A percentile compares a stretch with the other conserved stretches of the same genome.
Conservation (phyloP, 2,113 vertebrate genomes). For the Muntiacus reevesi region DNA sequence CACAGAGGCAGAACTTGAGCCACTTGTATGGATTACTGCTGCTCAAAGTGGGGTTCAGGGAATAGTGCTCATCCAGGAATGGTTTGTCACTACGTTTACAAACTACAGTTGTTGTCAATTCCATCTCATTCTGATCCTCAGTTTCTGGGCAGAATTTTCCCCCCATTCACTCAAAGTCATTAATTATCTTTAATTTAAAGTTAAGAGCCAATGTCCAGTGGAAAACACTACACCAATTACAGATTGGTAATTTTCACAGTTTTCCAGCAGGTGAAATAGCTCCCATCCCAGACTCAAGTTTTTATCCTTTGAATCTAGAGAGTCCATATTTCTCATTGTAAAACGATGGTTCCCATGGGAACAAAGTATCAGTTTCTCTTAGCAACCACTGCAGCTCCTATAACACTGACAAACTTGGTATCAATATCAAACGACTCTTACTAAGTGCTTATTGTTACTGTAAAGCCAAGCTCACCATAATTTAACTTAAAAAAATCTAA, state of each 20-base stretch:
- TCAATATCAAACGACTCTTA: conserved; percentile 28
- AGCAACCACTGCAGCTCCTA: conserved; percentile 51
- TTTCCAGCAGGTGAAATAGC: conserved; percentile 7
- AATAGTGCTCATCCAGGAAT: background rate
- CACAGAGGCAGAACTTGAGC: background rate
- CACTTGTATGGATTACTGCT: background rate
- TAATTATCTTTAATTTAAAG: background rate
- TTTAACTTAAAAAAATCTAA: background rate
- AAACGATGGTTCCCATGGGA: conserved; percentile 62
- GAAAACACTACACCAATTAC: background rate
- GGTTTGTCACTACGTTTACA: background rate
- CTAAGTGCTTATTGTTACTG: conserved; percentile 25
- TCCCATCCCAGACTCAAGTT: conserved; percentile 5
- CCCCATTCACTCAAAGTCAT: background rate
- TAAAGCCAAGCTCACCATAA: conserved; percentile 31
- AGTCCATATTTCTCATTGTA: conserved; percentile 46
- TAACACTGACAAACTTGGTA: conserved; percentile 59
- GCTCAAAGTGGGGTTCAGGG: background rate
- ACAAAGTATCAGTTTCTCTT: conserved; percentile 60
- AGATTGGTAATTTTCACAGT: background rate
- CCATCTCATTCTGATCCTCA: background rate
- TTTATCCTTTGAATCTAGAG: conserved; percentile 36
- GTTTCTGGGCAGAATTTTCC: background rate
- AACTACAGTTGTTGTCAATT: background rate
- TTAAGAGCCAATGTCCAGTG: background rate